Evolutionary conservation across 2,113 vertebrate species (phyloP).

Genomic region (Reinhardtius hippoglossoides): DNA sequence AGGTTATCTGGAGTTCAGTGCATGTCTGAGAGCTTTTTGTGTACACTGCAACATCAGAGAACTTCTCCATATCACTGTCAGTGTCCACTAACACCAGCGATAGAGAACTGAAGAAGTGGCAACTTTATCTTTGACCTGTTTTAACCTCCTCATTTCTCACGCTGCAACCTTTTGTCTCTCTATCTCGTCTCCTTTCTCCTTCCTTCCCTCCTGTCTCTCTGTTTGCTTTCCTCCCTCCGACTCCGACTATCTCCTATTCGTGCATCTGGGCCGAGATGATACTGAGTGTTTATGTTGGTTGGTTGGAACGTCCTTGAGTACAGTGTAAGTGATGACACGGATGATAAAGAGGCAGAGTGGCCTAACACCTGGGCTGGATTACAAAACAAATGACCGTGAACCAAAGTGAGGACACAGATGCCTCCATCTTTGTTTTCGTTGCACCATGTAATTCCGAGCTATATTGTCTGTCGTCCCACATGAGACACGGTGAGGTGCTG

Average conservation of each 20-base stretch:
- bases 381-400: constrained; percentile 40
- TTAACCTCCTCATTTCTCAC: constrained; percentile 2
- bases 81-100: background rate
- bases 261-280: constrained; percentile 54
- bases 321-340: constrained; percentile 33
- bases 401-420: constrained; percentile 24
- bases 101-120: background rate
- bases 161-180: constrained; percentile 7
- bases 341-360: constrained; percentile 34
- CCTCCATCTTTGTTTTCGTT: constrained; percentile 51
- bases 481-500: constrained; percentile 27
- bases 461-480: constrained; percentile 37
- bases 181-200: constrained; percentile 13
- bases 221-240: constrained; percentile 37
- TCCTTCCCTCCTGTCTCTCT: constrained; percentile 8
- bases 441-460: constrained; percentile 10
- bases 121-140: constrained; percentile 20
- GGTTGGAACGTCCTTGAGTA: constrained; percentile 51
- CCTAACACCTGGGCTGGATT: constrained; percentile 60
- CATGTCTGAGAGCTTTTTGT: too few relatives aligned
- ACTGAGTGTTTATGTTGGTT: constrained; percentile 37
- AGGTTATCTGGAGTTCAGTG: too few relatives aligned
- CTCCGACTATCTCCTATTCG: constrained; percentile 29
- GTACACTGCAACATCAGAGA: background rate
- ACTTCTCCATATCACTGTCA: too few relatives aligned